Percentiles rank a stretch among this genome's conserved stretches.
These are phyloP conservation scores for Phoxinus dragarum DNA, from an alignment of 2,797 vertebrate genomes.

Conservation along the genomic window DNA sequence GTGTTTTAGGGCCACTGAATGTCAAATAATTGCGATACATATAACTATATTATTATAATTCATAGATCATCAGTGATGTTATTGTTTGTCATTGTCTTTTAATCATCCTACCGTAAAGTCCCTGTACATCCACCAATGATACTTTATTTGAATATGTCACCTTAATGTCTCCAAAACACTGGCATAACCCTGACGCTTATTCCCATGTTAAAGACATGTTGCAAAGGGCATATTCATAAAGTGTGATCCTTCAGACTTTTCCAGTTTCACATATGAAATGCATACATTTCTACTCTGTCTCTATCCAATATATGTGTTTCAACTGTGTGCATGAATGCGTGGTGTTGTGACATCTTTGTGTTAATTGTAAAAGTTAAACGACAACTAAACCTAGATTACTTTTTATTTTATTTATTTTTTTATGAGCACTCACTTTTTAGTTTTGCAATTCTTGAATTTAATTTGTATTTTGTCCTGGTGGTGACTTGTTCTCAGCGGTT, in stretches of 20 bases:
- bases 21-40: slow-evolving; percentile 5
- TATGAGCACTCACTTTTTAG: background rate
- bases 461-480: slow-evolving; percentile 6
- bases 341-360: background rate
- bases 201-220: slow-evolving; percentile 1
- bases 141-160: slow-evolving; percentile 38
- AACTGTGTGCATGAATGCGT: slow-evolving; percentile 10
- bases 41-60: background rate
- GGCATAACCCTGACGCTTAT: background rate
- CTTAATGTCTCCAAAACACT: slow-evolving; percentile 4
- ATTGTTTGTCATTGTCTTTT: slow-evolving; percentile 12
- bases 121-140: slow-evolving; percentile 19
- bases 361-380: background rate
- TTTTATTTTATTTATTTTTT: background rate
- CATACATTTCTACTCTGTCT: slow-evolving; percentile 26
- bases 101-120: slow-evolving; percentile 6
- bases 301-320: slow-evolving; percentile 11
- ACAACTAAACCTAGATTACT: background rate
- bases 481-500: slow-evolving; percentile 82
- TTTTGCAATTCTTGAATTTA: background rate
- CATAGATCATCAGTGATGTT: background rate
- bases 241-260: slow-evolving; percentile 22
- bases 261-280: background rate
- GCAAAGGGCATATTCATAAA: slow-evolving; percentile 25
- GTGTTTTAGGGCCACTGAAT: background rate